Conservation (phyloP, 37 sponge, comb jelly and placozoan species). For the Axinella damicornis region DNA sequence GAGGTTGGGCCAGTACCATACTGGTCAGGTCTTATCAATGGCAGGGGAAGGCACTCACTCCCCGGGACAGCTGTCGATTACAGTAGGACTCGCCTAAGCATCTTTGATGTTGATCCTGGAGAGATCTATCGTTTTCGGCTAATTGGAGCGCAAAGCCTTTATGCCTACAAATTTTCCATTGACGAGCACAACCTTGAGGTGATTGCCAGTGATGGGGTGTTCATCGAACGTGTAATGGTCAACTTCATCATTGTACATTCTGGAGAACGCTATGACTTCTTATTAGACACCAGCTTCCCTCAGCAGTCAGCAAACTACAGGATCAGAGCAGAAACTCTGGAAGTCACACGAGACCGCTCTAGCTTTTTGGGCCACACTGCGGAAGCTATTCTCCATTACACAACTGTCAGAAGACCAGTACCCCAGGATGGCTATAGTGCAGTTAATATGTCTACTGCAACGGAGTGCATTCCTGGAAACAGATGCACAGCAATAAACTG, state of each 20-base stretch:
- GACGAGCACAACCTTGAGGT: slow-evolving; percentile 69
- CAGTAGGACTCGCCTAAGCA: slow-evolving; percentile 15
- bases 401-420: not conserved
- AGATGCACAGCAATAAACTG: slow-evolving; percentile 75
- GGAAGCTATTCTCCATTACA: slow-evolving; percentile 65
- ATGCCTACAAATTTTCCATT: slow-evolving; percentile 73
- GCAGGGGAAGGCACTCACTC: slow-evolving; percentile 63
- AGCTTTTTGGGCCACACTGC: slow-evolving; percentile 3
- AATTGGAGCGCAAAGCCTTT: slow-evolving; percentile 83
- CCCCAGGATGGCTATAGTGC: not conserved
- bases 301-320: slow-evolving; percentile 31
- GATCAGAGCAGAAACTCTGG: slow-evolving; percentile 82
- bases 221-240: slow-evolving; percentile 48
- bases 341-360: not conserved
- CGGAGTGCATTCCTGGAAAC: slow-evolving; percentile 2
- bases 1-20: slow-evolving; percentile 72
- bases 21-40: slow-evolving; percentile 87
- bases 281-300: slow-evolving; percentile 40
- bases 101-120: slow-evolving; percentile 20
- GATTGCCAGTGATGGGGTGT: slow-evolving; percentile 74
- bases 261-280: slow-evolving; percentile 87
- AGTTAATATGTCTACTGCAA: not conserved
- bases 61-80: not conserved
- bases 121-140: slow-evolving; percentile 76
- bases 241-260: slow-evolving; percentile 83